These are phyloP conservation scores for Gorilla gorilla DNA, from an alignment of 2,113 vertebrate species.

Conservation along the genomic window DNA sequence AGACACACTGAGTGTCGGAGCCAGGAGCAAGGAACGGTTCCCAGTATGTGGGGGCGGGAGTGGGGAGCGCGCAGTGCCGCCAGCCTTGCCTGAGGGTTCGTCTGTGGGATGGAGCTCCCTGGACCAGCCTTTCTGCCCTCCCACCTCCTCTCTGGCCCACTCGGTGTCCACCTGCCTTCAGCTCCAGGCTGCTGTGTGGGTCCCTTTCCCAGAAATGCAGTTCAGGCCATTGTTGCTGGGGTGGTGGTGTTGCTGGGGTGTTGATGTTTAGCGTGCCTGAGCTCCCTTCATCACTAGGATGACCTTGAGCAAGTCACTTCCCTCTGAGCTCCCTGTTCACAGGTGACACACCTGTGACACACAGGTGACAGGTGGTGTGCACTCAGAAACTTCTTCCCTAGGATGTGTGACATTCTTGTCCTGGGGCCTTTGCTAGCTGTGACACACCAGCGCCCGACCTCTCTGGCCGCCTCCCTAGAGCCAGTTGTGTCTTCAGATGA, in stretches of 20 bases:
- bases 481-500: neutral
- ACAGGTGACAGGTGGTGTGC: neutral
- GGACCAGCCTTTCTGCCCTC: neutral
- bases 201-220: neutral
- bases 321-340: neutral
- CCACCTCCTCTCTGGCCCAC: too few species aligned
- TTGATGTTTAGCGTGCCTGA: neutral
- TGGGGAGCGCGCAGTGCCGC: accelerated
- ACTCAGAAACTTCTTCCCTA: neutral
- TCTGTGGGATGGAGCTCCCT: neutral
- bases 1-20: neutral
- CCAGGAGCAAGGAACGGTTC: neutral
- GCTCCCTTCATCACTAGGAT: neutral
- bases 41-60: accelerated
- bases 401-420: neutral
- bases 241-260: neutral
- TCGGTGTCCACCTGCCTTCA: neutral
- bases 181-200: neutral
- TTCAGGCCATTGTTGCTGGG: neutral
- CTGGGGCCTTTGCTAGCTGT: neutral
- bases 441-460: neutral
- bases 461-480: neutral
- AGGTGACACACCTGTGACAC: neutral
- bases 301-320: neutral
- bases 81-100: neutral